Conservation (phyloP, 2,888 invertebrate genomes). For the Lepidocyrtoides sp. region DNA sequence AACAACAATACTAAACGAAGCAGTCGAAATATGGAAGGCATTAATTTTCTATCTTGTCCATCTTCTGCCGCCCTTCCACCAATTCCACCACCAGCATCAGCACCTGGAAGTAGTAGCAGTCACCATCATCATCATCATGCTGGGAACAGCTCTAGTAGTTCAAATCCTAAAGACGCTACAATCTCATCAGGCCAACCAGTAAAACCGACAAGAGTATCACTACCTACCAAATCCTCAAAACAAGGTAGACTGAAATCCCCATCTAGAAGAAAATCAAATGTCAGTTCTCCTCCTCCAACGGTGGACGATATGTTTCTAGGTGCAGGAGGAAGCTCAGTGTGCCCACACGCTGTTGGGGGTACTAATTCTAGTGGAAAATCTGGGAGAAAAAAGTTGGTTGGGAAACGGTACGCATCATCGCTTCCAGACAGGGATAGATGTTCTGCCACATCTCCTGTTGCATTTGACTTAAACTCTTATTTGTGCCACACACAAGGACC, state of each 20-base stretch:
- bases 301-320: slow-evolving; percentile 44
- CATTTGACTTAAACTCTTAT: slow-evolving; percentile 79
- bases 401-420: slow-evolving; percentile 83
- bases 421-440: slow-evolving; percentile 82
- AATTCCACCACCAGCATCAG: slow-evolving; percentile 75
- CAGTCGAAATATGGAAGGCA: slow-evolving; percentile 65
- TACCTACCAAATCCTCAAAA: slow-evolving; percentile 70
- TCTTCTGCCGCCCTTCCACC: slow-evolving; percentile 80
- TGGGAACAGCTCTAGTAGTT: neutral
- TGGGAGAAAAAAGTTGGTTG: slow-evolving; percentile 74
- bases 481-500: slow-evolving; percentile 79
- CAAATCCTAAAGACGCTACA: slow-evolving; percentile 40
- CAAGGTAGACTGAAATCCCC: slow-evolving; percentile 79
- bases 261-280: slow-evolving; percentile 64
- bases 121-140: slow-evolving; percentile 1
- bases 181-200: slow-evolving; percentile 28
- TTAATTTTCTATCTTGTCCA: slow-evolving; percentile 61
- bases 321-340: neutral
- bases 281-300: slow-evolving; percentile 62
- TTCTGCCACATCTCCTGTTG: slow-evolving; percentile 76
- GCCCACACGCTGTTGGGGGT: neutral
- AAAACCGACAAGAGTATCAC: slow-evolving; percentile 71
- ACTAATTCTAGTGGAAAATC: slow-evolving; percentile 66
- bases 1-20: slow-evolving; percentile 51
- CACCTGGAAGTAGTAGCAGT: slow-evolving; percentile 33